Percentiles rank a stretch among this genome's conserved stretches.
Evolutionary conservation across 2,888 invertebrate genomes (phyloP).

Genomic region (Halictus quadricinctus): DNA sequence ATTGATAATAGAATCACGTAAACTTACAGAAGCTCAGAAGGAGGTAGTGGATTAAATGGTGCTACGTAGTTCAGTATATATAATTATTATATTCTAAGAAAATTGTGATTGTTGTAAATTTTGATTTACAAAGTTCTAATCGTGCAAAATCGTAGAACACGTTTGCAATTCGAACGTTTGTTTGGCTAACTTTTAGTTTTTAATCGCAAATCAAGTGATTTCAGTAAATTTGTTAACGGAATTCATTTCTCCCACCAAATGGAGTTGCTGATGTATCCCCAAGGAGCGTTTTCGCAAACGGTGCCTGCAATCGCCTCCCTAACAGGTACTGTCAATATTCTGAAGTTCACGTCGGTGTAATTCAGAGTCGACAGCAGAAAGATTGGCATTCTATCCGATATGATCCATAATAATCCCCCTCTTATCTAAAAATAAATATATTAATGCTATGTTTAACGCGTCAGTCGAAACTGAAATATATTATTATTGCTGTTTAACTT

Average conservation of each 20-base stretch:
- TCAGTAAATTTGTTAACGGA: background rate
- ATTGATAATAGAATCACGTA: background rate
- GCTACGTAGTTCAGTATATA: background rate
- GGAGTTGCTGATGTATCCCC: constrained; percentile 73
- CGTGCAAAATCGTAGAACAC: background rate
- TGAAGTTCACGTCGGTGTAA: constrained; percentile 90
- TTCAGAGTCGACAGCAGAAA: constrained; percentile 88
- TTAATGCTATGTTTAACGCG: constrained; percentile 50
- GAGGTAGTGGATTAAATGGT: constrained; percentile 5
- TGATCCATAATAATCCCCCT: constrained; percentile 89
- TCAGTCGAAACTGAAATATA: background rate
- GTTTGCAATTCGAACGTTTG: background rate
- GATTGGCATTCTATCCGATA: constrained; percentile 92
- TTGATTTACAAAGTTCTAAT: background rate
- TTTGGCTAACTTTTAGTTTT: background rate
- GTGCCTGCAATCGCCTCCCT: constrained; percentile 87
- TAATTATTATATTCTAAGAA: background rate
- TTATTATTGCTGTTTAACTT: background rate
- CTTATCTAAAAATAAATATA: constrained; percentile 83
- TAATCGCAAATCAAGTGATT: background rate
- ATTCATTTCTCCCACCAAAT: constrained; percentile 77
- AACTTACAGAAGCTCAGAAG: background rate
- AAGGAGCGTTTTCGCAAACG: constrained; percentile 85
- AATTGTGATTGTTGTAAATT: background rate
- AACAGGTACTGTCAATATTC: constrained; percentile 89